Evolutionary conservation across 2,113 vertebrate species (phyloP), one percentile per base, ranked within the genome.

Genomic region (Urocynchramus pylzowi): DNA sequence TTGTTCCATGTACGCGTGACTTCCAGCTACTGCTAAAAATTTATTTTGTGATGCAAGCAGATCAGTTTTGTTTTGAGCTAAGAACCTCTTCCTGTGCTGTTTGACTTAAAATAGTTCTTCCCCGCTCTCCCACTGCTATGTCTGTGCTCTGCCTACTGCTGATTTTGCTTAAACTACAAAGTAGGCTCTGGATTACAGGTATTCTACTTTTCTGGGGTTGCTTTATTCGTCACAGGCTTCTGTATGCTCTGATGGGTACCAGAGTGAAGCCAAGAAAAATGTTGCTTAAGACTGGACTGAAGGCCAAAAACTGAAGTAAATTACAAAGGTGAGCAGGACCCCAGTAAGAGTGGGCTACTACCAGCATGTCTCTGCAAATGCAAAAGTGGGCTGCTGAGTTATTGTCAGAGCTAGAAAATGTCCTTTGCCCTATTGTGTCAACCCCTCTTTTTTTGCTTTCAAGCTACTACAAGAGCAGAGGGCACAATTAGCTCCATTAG

Each of bases 401-500:
- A 87, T 23, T 87, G 77, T 67, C 70, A 69, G 78, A 87, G 61
- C 37, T 60, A 71, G 84, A 94, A 71, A 65, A 89, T 59, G 70
- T 42, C 84, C 93, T 94, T 91, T 87, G 28, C 78, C 81, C 78
- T 79, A 8, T 80, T 91, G 70, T 35, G 1, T 87, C 81, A 93
- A 68, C 37, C 41, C 10, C 59, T 89, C 41, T 30, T 60, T 87
- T 87, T 61, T 93, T 30, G 17, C 50, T 91, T 94, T 68, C 89
- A 77, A 47, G 42, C 67, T 88, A 37, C 61, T 87, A 65, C 33
- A 87, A 67, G 82, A 88, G 78, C 74, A 94, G 84, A 96, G 81
- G 57, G 54, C 87, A 79, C 91, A 85, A 90, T 96, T 95, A 93
- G 16, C 67, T 79, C 74, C 67, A 68, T 89, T 69, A 94, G 50